Percentiles rank a stretch among this genome's conserved stretches.
These are phyloP conservation scores for Sisor rabdophorus DNA, from an alignment of 2,113 vertebrate species.

Conservation along the genomic window DNA sequence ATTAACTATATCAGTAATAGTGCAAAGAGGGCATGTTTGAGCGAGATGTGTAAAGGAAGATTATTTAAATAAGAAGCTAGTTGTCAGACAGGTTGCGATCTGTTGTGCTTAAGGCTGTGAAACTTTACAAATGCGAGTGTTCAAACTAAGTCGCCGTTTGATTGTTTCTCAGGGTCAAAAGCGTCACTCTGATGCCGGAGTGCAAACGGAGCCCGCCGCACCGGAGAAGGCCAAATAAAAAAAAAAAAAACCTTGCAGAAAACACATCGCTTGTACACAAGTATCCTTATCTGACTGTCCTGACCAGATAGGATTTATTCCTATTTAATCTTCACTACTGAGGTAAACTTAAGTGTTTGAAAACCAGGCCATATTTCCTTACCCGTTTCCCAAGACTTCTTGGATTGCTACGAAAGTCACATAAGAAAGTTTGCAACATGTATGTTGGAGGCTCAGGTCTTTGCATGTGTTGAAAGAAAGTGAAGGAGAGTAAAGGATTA, in stretches of 20 bases:
- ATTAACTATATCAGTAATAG: neutral
- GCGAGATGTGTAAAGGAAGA: constrained; percentile 27
- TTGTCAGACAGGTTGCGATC: constrained; percentile 42
- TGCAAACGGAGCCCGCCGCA: constrained; percentile 85
- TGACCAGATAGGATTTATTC: constrained; percentile 18
- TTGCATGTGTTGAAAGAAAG: constrained; percentile 12
- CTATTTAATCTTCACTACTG: constrained; percentile 1
- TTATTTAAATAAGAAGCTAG: constrained; percentile 29
- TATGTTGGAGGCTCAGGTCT: neutral
- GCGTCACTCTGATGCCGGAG: constrained; percentile 81
- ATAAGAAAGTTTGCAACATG: neutral
- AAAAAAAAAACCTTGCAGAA: constrained; percentile 3
- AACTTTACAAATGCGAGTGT: neutral
- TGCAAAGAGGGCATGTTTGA: constrained; percentile 26
- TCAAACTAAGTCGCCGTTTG: constrained; percentile 12
- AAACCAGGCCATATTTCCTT: neutral
- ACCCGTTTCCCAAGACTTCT: neutral
- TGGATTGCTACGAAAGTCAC: neutral
- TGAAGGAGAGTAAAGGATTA: neutral
- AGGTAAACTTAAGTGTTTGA: constrained; percentile 26
- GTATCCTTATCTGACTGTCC: constrained; percentile 27
- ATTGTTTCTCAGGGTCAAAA: constrained; percentile 78
- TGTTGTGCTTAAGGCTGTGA: constrained; percentile 40
- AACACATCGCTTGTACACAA: constrained; percentile 39
- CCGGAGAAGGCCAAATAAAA: constrained; percentile 87